Conservation (phyloP, 2,113 vertebrate species). For the Sorex fumeus region DNA sequence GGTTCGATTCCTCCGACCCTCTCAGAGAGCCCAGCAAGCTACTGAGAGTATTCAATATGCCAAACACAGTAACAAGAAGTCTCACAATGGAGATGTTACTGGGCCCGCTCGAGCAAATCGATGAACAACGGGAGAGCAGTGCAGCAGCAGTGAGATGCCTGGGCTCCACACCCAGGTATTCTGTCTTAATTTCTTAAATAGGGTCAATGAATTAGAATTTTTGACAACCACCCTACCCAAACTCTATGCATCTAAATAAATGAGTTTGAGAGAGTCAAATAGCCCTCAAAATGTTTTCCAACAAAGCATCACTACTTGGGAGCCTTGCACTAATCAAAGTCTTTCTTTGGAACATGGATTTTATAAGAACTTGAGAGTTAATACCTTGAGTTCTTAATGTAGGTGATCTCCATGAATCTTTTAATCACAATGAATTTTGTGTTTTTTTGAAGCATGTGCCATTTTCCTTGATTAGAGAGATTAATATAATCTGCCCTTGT, state of each 20-base stretch:
- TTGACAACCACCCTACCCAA: not conserved
- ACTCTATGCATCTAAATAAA: slow-evolving; percentile 41
- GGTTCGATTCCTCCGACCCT: too few species aligned
- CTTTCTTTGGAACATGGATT: slow-evolving; percentile 42
- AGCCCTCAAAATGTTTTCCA: slow-evolving; percentile 45
- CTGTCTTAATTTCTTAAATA: slow-evolving; percentile 54
- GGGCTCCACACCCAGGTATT: not conserved
- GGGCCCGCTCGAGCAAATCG: too few species aligned
- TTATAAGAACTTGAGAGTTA: slow-evolving; percentile 43
- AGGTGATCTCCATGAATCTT: slow-evolving; percentile 14
- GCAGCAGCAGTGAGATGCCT: not conserved
- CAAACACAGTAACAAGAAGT: too few species aligned
- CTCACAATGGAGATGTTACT: too few species aligned
- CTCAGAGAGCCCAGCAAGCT: too few species aligned
- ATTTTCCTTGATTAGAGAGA: slow-evolving; percentile 40
- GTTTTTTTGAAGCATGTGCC: slow-evolving; percentile 44
- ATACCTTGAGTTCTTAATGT: slow-evolving; percentile 14
- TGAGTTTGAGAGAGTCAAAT: not conserved
- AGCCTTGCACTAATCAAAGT: not conserved
- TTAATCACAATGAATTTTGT: slow-evolving; percentile 4
- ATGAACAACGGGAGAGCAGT: too few species aligned
- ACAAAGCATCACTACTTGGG: slow-evolving; percentile 7
- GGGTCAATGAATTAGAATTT: slow-evolving; percentile 39
- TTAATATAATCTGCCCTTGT: not conserved
- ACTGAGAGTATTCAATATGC: too few species aligned